Conservation (phyloP, 2,888 invertebrate species). For the Saturnia japonica region DNA sequence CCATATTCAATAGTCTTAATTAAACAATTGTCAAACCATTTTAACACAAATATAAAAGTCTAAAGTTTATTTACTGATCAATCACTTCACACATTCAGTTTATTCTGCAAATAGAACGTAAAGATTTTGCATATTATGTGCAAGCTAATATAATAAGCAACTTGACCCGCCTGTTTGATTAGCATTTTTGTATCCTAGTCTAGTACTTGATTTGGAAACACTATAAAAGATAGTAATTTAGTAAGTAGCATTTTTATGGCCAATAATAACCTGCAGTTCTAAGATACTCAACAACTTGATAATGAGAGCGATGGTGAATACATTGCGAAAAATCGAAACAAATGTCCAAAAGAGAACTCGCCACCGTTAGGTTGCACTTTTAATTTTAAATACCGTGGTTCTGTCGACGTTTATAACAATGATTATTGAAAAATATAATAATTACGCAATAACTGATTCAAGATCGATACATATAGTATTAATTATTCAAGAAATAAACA, state of each 20-base stretch:
- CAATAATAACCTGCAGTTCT: background rate
- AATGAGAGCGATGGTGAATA: background rate
- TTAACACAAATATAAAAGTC: background rate
- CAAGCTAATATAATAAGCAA: background rate
- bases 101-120: constrained; percentile 7
- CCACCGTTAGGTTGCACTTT: background rate
- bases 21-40: constrained; percentile 6
- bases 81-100: constrained; percentile 1
- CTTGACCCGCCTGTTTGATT: background rate
- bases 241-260: background rate
- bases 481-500: too few species aligned
- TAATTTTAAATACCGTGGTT: background rate
- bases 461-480: background rate
- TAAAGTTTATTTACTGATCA: background rate
- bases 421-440: background rate
- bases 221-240: background rate
- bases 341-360: background rate
- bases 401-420: background rate
- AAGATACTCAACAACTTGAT: background rate
- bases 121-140: constrained; percentile 3
- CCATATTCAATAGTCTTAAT: constrained; percentile 2
- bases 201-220: constrained; percentile 1
- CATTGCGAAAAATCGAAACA: background rate
- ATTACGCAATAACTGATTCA: background rate
- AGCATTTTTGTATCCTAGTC: background rate